A percentile compares a stretch with the other conserved stretches of the same genome.
These are phyloP conservation scores for Oriolus oriolus DNA, from an alignment of 2,113 vertebrate species.

Conservation along the genomic window DNA sequence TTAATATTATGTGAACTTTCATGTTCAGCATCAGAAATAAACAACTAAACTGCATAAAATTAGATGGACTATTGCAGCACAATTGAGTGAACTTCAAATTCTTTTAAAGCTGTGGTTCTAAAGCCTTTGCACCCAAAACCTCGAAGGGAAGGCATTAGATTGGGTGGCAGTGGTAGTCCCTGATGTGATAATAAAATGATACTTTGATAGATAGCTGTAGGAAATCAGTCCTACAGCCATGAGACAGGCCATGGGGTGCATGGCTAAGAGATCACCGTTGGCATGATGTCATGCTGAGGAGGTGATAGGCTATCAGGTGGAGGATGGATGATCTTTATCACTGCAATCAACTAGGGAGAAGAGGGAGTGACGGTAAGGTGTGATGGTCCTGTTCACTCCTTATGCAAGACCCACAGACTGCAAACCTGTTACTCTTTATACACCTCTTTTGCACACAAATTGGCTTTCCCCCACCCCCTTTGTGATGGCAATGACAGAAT, in stretches of 20 bases:
- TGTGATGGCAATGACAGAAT: neutral
- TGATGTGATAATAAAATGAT: neutral
- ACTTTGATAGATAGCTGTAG: neutral
- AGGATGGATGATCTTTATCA: neutral
- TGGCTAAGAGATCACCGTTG: neutral
- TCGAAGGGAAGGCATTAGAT: neutral
- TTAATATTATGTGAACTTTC: neutral
- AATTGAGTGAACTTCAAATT: neutral
- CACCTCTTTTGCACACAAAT: neutral
- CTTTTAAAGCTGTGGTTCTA: neutral
- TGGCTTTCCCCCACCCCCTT: neutral
- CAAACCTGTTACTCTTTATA: neutral
- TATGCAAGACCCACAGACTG: neutral
- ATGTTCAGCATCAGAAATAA: neutral
- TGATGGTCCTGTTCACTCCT: neutral
- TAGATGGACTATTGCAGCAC: neutral
- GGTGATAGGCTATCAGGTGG: too few relatives aligned
- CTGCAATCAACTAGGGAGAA: neutral
- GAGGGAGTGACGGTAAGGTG: neutral
- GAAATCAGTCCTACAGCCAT: neutral
- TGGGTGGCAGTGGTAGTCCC: fast-evolving
- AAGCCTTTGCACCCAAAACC: neutral
- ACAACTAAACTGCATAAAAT: neutral
- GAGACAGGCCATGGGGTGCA: too few relatives aligned
- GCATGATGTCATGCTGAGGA: neutral